phyloP scores from a whole-genome alignment of 2,113 vertebrate species.

The Sciurus niger region DNA sequence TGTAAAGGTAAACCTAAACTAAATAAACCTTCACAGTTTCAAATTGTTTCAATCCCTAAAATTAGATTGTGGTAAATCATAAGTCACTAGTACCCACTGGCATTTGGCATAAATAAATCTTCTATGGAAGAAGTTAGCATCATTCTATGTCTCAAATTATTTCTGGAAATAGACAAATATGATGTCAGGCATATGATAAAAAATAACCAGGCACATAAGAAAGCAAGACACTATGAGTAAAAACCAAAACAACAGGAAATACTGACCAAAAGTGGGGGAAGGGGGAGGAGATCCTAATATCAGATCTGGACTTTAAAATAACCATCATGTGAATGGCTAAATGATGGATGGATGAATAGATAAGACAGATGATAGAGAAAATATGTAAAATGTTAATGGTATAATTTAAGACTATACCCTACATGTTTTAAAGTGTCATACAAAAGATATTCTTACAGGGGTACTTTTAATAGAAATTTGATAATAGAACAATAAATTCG shows the following conservation, averaged over 20 bases:
- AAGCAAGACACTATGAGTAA: background rate
- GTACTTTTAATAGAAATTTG: background rate
- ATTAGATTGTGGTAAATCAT: background rate
- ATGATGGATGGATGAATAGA: background rate
- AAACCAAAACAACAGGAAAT: conserved; percentile 15
- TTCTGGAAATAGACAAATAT: background rate
- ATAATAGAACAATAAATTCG: background rate
- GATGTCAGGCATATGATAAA: background rate
- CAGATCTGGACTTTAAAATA: background rate
- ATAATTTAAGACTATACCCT: background rate
- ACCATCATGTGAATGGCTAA: background rate
- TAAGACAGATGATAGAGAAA: background rate
- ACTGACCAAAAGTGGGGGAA: background rate
- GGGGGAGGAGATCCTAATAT: background rate
- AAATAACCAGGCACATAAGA: background rate
- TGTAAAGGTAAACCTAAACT: background rate
- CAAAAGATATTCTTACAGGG: background rate
- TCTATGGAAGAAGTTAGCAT: background rate
- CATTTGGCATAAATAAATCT: conserved; percentile 11
- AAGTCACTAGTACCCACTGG: background rate
- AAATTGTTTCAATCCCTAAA: background rate
- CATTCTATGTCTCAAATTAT: conserved; percentile 22
- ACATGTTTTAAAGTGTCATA: background rate
- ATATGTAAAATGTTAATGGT: background rate
- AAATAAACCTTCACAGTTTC: background rate